Evolutionary conservation across 2,888 invertebrate species (phyloP).

Genomic region (Clivina fossor): DNA sequence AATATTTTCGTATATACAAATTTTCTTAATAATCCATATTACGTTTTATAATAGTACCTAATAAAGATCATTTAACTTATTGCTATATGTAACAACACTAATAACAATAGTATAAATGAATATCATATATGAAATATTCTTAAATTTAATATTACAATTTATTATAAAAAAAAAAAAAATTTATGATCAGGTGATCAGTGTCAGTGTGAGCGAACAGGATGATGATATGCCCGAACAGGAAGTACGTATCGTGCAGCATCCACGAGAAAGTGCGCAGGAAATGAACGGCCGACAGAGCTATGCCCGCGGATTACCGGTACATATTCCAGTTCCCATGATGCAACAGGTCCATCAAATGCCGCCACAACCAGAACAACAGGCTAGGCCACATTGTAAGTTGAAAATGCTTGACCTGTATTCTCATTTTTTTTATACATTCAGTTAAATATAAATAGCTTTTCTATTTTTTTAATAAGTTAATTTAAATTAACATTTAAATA

Average conservation of each 20-base stretch:
- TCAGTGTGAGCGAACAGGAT: slow-evolving; percentile 29
- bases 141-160: background rate
- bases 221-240: slow-evolving; percentile 40
- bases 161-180: background rate
- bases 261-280: slow-evolving; percentile 48
- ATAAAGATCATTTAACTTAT: too few relatives aligned
- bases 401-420: too few relatives aligned
- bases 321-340: slow-evolving; percentile 53
- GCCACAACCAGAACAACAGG: slow-evolving; percentile 58
- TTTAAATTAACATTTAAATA: too few relatives aligned
- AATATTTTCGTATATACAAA: too few relatives aligned
- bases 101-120: too few relatives aligned
- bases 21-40: too few relatives aligned
- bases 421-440: slow-evolving; percentile 3
- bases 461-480: too few relatives aligned
- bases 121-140: background rate
- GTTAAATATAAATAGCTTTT: too few relatives aligned
- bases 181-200: slow-evolving; percentile 11
- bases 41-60: too few relatives aligned
- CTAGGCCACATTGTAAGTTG: slow-evolving; percentile 76
- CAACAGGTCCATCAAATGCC: slow-evolving; percentile 55
- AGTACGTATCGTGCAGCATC: slow-evolving; percentile 47
- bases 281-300: slow-evolving; percentile 52
- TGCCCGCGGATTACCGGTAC: slow-evolving; percentile 50
- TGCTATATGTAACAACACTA: too few relatives aligned